phyloP scores from a whole-genome alignment of 2,888 invertebrate species.

The Latrodectus hesperus region DNA sequence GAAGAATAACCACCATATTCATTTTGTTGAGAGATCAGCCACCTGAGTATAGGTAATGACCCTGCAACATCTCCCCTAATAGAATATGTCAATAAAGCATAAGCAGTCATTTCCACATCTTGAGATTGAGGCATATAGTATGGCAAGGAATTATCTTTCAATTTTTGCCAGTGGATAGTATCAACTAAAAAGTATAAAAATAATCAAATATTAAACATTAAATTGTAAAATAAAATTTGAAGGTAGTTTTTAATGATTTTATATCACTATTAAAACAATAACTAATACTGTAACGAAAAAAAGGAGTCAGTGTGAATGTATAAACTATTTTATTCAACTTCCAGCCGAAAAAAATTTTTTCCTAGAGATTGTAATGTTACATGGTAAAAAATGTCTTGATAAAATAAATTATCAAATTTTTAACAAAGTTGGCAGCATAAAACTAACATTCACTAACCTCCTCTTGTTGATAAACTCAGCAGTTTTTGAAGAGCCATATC shows the following conservation, averaged over 20 bases:
- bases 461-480: constrained; percentile 60
- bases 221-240: background rate
- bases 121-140: constrained; percentile 80
- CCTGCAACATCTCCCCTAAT: constrained; percentile 76
- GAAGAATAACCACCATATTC: constrained; percentile 83
- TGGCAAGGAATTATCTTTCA: constrained; percentile 6
- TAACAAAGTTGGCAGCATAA: too few species aligned
- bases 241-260: background rate
- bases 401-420: too few species aligned
- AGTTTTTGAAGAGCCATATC: constrained; percentile 68
- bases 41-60: constrained; percentile 81
- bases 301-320: too few species aligned
- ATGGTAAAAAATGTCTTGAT: too few species aligned
- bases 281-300: too few species aligned
- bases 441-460: constrained; percentile 36
- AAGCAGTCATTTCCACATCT: constrained; percentile 91
- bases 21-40: constrained; percentile 84
- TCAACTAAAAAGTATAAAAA: constrained; percentile 29
- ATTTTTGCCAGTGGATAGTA: constrained; percentile 52
- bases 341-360: too few species aligned
- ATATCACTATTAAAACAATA: too few species aligned
- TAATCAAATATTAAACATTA: background rate
- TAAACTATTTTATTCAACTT: too few species aligned
- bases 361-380: too few species aligned
- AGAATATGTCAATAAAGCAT: constrained; percentile 85